phyloP scores from a whole-genome alignment of 1,140 invertebrate species.

The Pseudobourletiella spinata region DNA sequence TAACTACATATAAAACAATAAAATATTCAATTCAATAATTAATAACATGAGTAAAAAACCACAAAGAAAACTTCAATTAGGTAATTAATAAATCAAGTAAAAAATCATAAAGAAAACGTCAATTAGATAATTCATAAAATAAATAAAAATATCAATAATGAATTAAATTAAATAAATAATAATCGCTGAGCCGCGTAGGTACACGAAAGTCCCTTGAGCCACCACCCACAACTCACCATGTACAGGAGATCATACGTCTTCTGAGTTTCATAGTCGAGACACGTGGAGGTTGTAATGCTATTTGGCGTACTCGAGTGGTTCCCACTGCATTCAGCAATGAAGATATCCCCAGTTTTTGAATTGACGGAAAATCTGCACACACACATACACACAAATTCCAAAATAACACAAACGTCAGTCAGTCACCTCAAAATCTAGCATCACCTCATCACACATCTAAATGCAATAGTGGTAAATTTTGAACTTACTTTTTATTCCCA shows the following conservation, averaged over 20 bases:
- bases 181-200: too few species aligned
- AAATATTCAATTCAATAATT: too few species aligned
- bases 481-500: constrained; percentile 56
- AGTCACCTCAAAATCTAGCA: not conserved
- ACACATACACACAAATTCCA: not conserved
- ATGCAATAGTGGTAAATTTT: not conserved
- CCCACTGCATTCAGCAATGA: constrained; percentile 63
- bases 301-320: constrained; percentile 36
- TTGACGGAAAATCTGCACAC: constrained; percentile 62
- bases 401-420: too few species aligned
- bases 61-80: too few species aligned
- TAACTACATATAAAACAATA: too few species aligned
- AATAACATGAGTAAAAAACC: too few species aligned
- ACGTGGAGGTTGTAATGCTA: constrained; percentile 44
- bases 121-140: too few species aligned
- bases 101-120: too few species aligned
- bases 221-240: constrained; percentile 53
- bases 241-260: constrained; percentile 75
- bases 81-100: too few species aligned
- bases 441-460: not conserved
- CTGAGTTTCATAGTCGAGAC: constrained; percentile 78
- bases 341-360: constrained; percentile 66
- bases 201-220: too few species aligned
- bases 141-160: too few species aligned
- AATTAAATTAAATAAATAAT: too few species aligned